A percentile compares a stretch with the other conserved stretches of the same genome.
Evolutionary conservation across 2,797 vertebrate species (phyloP).

Genomic region (Paramormyrops hopkinsi): DNA sequence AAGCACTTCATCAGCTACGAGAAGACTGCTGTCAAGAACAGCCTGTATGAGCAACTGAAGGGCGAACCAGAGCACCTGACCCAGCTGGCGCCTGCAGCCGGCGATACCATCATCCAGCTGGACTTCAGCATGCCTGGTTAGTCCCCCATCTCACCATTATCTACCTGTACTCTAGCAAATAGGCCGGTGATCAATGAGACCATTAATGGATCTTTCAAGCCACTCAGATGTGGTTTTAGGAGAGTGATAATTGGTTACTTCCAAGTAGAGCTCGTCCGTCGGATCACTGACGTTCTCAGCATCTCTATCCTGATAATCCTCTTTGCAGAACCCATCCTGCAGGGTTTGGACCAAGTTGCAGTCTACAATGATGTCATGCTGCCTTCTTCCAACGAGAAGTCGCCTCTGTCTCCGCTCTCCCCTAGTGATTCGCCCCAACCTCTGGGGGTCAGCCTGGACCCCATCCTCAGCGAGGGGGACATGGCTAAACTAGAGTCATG

Average conservation of each 20-base stretch:
- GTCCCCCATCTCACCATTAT: conserved; percentile 19
- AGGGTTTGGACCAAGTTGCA: conserved; percentile 62
- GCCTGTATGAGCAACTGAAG: conserved; percentile 86
- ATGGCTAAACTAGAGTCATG: conserved; percentile 60
- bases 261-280: neutral
- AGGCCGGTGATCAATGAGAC: neutral
- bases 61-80: conserved; percentile 80
- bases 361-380: conserved; percentile 97
- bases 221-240: neutral
- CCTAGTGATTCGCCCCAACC: conserved; percentile 67
- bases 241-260: neutral
- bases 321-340: neutral
- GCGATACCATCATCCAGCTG: conserved; percentile 85
- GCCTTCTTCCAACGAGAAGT: conserved; percentile 76
- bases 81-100: conserved; percentile 85
- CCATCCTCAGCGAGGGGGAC: neutral
- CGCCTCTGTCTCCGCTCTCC: conserved; percentile 72
- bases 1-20: conserved; percentile 67
- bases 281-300: neutral
- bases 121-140: conserved; percentile 81
- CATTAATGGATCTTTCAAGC: neutral
- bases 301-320: neutral
- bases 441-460: conserved; percentile 60
- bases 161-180: neutral
- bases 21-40: conserved; percentile 53